These are phyloP conservation scores for Lochmaea crataegi DNA, from an alignment of 2,888 invertebrate genomes.

Conservation along the genomic window DNA sequence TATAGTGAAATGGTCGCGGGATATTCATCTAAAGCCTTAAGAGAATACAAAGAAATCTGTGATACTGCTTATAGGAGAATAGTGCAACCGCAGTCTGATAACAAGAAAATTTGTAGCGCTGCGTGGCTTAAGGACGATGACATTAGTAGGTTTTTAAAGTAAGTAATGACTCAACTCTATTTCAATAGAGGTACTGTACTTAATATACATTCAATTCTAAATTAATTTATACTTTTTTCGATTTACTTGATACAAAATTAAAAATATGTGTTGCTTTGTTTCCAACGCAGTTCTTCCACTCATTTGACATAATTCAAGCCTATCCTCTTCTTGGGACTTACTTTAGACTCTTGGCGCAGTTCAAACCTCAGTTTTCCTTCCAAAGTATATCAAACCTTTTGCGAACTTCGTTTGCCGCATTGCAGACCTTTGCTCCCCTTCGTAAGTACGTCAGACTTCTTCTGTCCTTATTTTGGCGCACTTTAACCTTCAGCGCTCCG, in stretches of 20 bases:
- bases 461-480: too few species aligned
- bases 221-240: too few species aligned
- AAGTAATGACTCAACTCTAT: slow-evolving; percentile 54
- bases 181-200: neutral
- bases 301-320: too few species aligned
- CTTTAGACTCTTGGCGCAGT: neutral
- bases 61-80: slow-evolving; percentile 79
- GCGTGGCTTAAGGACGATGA: slow-evolving; percentile 96
- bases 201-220: neutral
- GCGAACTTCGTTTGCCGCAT: too few species aligned
- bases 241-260: too few species aligned
- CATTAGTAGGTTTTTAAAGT: slow-evolving; percentile 91
- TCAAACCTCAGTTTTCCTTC: neutral
- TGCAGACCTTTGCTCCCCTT: too few species aligned
- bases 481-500: too few species aligned
- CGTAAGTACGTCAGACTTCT: too few species aligned
- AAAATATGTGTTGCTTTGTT: too few species aligned
- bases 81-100: slow-evolving; percentile 80
- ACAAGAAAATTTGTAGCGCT: slow-evolving; percentile 80
- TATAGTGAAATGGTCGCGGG: slow-evolving; percentile 81
- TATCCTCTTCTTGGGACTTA: too few species aligned
- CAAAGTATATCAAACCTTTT: neutral
- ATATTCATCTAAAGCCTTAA: slow-evolving; percentile 77
- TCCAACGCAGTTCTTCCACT: too few species aligned
- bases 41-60: slow-evolving; percentile 81